phyloP scores from a whole-genome alignment of 2,113 vertebrate genomes.

The Aspiorhynchus laticeps region DNA sequence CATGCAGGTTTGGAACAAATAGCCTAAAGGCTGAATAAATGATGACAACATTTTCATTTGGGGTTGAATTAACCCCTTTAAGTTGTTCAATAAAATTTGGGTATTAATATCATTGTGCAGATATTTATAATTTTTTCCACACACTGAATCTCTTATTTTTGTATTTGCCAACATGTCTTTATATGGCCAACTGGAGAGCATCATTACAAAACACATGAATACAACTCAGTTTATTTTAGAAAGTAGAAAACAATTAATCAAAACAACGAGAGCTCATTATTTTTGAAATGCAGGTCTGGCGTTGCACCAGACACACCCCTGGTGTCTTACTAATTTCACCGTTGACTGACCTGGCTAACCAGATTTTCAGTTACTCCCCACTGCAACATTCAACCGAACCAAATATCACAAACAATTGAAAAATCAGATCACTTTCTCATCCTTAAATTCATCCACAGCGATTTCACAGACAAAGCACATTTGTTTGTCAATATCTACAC shows the following conservation, averaged over 20 bases:
- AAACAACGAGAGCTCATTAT: slow-evolving; percentile 54
- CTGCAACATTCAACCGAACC: slow-evolving; percentile 55
- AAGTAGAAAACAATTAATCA: slow-evolving; percentile 12
- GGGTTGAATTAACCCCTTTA: too few species aligned
- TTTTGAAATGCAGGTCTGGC: slow-evolving; percentile 35
- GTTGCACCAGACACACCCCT: slow-evolving; percentile 58
- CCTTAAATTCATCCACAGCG: slow-evolving; percentile 10
- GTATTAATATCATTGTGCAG: background rate
- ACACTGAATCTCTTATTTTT: background rate
- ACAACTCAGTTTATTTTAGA: slow-evolving; percentile 47
- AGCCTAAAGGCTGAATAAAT: too few species aligned
- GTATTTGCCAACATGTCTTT: slow-evolving; percentile 23
- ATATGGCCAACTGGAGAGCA: slow-evolving; percentile 20
- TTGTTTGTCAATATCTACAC: background rate
- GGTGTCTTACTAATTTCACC: slow-evolving; percentile 69
- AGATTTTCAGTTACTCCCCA: slow-evolving; percentile 59
- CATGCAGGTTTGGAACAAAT: too few species aligned
- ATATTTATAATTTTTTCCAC: background rate
- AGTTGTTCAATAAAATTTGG: background rate
- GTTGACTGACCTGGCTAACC: slow-evolving; percentile 66
- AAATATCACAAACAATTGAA: slow-evolving; percentile 62
- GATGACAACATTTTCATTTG: too few species aligned
- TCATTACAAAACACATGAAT: slow-evolving; percentile 53
- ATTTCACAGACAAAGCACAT: slow-evolving; percentile 1
- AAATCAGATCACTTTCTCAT: slow-evolving; percentile 31